These are phyloP conservation scores for Stichodactyla mertensii DNA, from an alignment of 64 coral and sea anemone species.

Conservation along the genomic window DNA sequence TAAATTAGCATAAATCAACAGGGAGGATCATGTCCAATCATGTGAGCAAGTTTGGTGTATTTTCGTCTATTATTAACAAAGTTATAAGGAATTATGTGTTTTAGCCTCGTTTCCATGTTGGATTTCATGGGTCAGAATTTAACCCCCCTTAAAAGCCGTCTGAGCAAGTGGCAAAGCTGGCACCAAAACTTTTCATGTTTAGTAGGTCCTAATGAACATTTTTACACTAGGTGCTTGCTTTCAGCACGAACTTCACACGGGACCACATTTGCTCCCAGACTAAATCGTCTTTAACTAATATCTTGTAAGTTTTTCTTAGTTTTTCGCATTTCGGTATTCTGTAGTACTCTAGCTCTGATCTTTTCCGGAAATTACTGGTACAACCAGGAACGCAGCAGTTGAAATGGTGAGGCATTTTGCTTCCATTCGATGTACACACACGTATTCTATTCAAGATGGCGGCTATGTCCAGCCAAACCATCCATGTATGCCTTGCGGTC, in stretches of 20 bases:
- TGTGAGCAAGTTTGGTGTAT: constrained; percentile 62
- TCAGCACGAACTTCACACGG: constrained; percentile 53
- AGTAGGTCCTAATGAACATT: constrained; percentile 45
- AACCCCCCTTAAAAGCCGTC: constrained; percentile 39
- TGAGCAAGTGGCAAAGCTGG: constrained; percentile 58
- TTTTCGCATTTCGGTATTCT: too few relatives aligned
- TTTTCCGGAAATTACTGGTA: too few relatives aligned
- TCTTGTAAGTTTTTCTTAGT: too few relatives aligned
- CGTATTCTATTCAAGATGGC: constrained; percentile 19
- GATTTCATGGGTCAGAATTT: constrained; percentile 44
- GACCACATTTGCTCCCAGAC: constrained; percentile 62
- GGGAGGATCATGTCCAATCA: constrained; percentile 52
- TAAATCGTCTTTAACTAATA: too few relatives aligned
- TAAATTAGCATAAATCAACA: constrained; percentile 68
- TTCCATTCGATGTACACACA: too few relatives aligned
- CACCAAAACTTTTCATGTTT: constrained; percentile 62
- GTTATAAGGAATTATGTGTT: constrained; percentile 5
- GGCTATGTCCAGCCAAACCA: background rate
- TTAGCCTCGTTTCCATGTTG: constrained; percentile 28
- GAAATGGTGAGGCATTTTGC: constrained; percentile 29
- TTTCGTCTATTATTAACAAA: constrained; percentile 40
- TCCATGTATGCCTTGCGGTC: too few relatives aligned
- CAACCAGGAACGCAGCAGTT: too few relatives aligned
- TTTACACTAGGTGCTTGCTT: constrained; percentile 43
- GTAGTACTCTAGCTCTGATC: background rate